Evolutionary conservation across 2,888 invertebrate species (phyloP).

Genomic region (Aporophyla nigra): DNA sequence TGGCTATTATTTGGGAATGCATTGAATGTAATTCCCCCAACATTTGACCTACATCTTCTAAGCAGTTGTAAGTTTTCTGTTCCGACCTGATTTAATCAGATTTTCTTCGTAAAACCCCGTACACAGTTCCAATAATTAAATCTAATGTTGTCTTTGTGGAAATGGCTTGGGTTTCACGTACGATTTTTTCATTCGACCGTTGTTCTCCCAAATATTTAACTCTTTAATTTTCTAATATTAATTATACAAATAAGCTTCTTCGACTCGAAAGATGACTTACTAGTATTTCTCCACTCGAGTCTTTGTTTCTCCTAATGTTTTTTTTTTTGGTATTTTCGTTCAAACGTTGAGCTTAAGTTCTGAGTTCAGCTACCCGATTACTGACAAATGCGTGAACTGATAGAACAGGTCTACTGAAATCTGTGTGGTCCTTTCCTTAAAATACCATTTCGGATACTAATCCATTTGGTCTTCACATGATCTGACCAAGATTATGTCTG

Average conservation of each 20-base stretch:
- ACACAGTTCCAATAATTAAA: neutral
- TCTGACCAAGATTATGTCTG: neutral
- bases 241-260: neutral
- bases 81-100: conserved; percentile 30
- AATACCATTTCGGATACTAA: neutral
- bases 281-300: neutral
- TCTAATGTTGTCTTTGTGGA: conserved; percentile 14
- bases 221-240: neutral
- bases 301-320: neutral
- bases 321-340: neutral
- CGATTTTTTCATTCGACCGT: neutral
- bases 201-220: neutral
- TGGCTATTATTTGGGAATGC: conserved; percentile 9
- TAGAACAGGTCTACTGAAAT: neutral
- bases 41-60: conserved; percentile 2
- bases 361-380: too few species aligned
- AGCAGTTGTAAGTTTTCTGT: conserved; percentile 42
- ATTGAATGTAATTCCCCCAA: neutral
- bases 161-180: neutral
- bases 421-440: neutral
- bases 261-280: neutral
- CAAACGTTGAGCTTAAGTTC: neutral
- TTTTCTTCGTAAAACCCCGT: conserved; percentile 16
- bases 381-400: too few species aligned
- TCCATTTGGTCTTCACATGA: neutral